These are phyloP conservation scores for Spinus olivaceus DNA, from an alignment of 2,797 vertebrate genomes.

Conservation along the genomic window DNA sequence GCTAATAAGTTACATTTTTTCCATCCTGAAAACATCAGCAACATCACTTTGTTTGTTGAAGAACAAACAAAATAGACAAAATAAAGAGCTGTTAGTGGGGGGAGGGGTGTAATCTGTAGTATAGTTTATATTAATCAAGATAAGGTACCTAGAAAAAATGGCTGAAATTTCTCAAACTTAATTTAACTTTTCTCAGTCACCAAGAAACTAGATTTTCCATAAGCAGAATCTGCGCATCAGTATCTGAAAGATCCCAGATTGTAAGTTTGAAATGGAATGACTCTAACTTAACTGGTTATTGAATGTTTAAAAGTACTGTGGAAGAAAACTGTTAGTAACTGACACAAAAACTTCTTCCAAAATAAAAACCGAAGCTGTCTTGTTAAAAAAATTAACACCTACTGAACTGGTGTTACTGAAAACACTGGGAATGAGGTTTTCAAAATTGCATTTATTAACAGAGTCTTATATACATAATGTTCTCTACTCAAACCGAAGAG, in stretches of 20 bases:
- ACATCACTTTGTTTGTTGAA: neutral
- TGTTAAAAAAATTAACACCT: neutral
- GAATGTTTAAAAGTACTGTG: neutral
- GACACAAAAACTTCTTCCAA: neutral
- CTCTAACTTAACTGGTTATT: neutral
- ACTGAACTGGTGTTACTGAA: constrained; percentile 25
- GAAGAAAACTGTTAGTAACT: neutral
- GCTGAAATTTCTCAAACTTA: neutral
- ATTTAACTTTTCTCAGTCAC: neutral
- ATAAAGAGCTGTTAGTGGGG: neutral
- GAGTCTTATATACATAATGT: constrained; percentile 62
- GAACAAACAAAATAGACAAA: neutral
- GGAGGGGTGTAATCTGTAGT: neutral
- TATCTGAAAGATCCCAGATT: neutral
- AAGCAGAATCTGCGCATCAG: neutral
- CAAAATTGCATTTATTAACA: constrained; percentile 75
- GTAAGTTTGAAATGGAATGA: neutral
- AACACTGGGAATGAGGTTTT: constrained; percentile 45
- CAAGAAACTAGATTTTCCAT: neutral
- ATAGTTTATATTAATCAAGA: neutral
- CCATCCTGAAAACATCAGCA: neutral
- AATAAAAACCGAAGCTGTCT: neutral
- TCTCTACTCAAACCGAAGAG: constrained; percentile 61
- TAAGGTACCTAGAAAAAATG: neutral
- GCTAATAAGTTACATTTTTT: neutral